Evolutionary conservation across 2,888 invertebrate genomes (phyloP).

Genomic region (Leptarthrus brevirostris): DNA sequence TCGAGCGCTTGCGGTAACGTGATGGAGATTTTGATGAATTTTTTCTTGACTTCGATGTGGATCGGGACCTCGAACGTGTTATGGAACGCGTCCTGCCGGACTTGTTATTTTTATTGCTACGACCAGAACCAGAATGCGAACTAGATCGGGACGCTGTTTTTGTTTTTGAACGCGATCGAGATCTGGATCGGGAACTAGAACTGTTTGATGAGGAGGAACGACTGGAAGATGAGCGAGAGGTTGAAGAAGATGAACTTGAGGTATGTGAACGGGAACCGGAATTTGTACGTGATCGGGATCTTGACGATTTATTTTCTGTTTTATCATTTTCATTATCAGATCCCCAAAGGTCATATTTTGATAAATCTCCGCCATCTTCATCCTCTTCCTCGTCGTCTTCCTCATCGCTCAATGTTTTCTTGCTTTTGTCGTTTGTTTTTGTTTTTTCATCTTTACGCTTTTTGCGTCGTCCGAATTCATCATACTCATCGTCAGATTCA

Average conservation of each 20-base stretch:
- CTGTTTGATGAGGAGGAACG: constrained; percentile 29
- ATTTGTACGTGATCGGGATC: constrained; percentile 41
- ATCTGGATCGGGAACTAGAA: constrained; percentile 12
- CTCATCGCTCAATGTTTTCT: constrained; percentile 63
- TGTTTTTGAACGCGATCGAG: constrained; percentile 27
- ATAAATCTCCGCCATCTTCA: constrained; percentile 76
- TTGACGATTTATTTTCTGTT: constrained; percentile 41
- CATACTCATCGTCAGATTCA: constrained; percentile 94
- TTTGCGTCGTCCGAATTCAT: constrained; percentile 85
- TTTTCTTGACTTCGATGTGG: constrained; percentile 48
- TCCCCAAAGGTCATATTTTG: constrained; percentile 84
- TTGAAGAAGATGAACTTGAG: constrained; percentile 7
- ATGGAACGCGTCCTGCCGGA: constrained; percentile 46
- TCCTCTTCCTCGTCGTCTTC: constrained; percentile 70
- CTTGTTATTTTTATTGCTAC: constrained; percentile 52
- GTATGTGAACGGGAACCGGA: constrained; percentile 59
- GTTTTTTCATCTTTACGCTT: constrained; percentile 61
- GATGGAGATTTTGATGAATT: constrained; percentile 54
- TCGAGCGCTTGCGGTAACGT: constrained; percentile 53
- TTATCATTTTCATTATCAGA: constrained; percentile 69
- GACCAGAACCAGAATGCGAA: constrained; percentile 55
- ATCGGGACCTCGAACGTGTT: constrained; percentile 56
- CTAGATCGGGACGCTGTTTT: constrained; percentile 55
- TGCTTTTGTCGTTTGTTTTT: constrained; percentile 45
- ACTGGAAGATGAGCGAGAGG: constrained; percentile 38